Evolutionary conservation across 2,113 vertebrate species (phyloP), one percentile per base, ranked within the genome.

Genomic region (Ophiodon elongatus): DNA sequence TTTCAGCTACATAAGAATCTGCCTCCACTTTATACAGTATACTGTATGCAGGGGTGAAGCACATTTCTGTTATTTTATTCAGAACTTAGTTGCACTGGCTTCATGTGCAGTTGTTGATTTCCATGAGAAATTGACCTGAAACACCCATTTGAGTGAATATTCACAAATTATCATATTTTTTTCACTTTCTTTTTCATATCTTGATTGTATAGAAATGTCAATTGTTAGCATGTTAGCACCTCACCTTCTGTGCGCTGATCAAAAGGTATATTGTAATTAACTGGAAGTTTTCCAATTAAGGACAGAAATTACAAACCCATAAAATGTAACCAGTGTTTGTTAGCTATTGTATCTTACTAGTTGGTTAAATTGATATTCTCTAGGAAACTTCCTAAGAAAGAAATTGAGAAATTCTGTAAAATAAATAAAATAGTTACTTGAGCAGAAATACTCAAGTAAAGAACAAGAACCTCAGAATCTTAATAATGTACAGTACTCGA

Each of bases 1-100:
- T 89, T 82, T 77, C 56, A 87, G 74, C 52, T 19, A 31, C 70
- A 63, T 31, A 11, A 6, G 37, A 25, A 21, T 72, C 59, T 77
- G 74, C 56, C 29, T 45, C 47, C 23, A 2, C 35, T 56, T n/a
- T 29, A 29, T 43, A 39, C 43, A 80, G 19, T 1, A 11, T 3
- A 15, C 33, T 37, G n/a, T 43, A 7, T 6, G 50, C 54, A 69
- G 54, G 29, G 63, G 1, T 64, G 25, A 17, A 41, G 37, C 11
- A 50, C 15, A 29, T 9, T 31, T 39, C 4, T 19, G 14, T 39
- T 39, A 27, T 39, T 72, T 54, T 25, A 14, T 10, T 31, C 23
- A 6, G 41, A 66, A 15, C 14, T 41, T 67, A 19, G 8, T 29
- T 19, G 7, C 39, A 67, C 23, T 69, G 27, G 2, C 19, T 50